Evolutionary conservation across 2,797 vertebrate genomes (phyloP).

Genomic region (Myoxocephalus aenaeus): DNA sequence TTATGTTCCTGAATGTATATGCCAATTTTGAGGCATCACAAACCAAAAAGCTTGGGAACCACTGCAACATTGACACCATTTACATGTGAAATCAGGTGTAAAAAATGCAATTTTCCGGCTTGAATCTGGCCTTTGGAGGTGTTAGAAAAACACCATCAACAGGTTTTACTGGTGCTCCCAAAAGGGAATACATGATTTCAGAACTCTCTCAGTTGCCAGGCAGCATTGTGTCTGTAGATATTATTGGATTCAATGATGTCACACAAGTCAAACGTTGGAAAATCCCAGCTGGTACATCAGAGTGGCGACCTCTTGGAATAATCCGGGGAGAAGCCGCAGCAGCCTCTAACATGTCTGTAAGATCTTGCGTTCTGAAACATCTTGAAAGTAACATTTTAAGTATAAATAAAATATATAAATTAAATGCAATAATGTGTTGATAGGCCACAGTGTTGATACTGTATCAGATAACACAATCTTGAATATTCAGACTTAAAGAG

Average conservation of each 20-base stretch:
- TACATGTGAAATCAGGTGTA: not conserved
- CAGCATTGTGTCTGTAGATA: slow-evolving; percentile 35
- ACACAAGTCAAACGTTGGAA: slow-evolving; percentile 31
- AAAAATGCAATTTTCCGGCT: not conserved
- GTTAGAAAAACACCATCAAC: not conserved
- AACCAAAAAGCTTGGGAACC: not conserved
- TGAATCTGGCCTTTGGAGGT: not conserved
- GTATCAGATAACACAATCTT: not conserved
- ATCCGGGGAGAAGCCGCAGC: slow-evolving; percentile 5
- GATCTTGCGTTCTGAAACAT: too few relatives aligned
- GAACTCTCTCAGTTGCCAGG: slow-evolving; percentile 28
- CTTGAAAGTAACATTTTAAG: not conserved
- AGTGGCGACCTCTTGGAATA: slow-evolving; percentile 21
- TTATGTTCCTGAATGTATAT: not conserved
- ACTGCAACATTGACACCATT: not conserved
- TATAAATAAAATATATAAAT: not conserved
- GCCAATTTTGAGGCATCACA: not conserved
- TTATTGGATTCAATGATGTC: slow-evolving; percentile 30
- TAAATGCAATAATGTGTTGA: not conserved
- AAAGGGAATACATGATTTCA: slow-evolving; percentile 17
- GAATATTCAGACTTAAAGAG: not conserved
- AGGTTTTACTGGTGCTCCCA: not conserved
- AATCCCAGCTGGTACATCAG: slow-evolving; percentile 38
- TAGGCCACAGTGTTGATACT: not conserved
- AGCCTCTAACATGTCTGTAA: slow-evolving; percentile 26